Evolutionary conservation across 2,888 invertebrate genomes (phyloP).

Genomic region (Cinara cedri): DNA sequence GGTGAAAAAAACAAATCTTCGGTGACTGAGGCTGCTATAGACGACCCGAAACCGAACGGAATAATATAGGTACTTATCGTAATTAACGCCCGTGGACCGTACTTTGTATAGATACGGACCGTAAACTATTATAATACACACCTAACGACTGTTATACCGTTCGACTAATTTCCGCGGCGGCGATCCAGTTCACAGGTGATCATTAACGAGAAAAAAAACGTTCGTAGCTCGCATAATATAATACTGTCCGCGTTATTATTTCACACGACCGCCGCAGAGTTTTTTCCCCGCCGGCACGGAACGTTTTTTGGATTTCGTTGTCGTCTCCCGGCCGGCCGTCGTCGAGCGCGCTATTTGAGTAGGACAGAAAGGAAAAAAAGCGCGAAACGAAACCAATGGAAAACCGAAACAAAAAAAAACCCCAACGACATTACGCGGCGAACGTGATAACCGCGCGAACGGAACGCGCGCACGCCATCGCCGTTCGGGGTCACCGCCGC

Average conservation of each 20-base stretch:
- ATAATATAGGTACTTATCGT: too few relatives aligned
- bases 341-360: background rate
- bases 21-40: too few relatives aligned
- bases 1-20: too few relatives aligned
- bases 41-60: too few relatives aligned
- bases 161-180: background rate
- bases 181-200: constrained; percentile 22
- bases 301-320: background rate
- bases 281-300: too few relatives aligned
- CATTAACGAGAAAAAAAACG: constrained; percentile 13
- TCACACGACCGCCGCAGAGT: background rate
- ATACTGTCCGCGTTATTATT: background rate
- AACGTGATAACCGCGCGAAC: background rate
- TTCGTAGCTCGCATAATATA: too few relatives aligned
- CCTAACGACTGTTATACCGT: constrained; percentile 4
- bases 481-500: constrained; percentile 50
- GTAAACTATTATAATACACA: too few relatives aligned
- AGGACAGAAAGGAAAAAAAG: background rate
- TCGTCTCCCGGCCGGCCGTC: background rate
- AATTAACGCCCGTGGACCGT: too few relatives aligned
- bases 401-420: background rate
- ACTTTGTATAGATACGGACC: too few relatives aligned
- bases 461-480: constrained; percentile 14
- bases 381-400: too few relatives aligned
- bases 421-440: background rate